Base-by-base conservation (phyloP, 2,797 vertebrate genomes). In the Sebastiscus tertius region DNA sequence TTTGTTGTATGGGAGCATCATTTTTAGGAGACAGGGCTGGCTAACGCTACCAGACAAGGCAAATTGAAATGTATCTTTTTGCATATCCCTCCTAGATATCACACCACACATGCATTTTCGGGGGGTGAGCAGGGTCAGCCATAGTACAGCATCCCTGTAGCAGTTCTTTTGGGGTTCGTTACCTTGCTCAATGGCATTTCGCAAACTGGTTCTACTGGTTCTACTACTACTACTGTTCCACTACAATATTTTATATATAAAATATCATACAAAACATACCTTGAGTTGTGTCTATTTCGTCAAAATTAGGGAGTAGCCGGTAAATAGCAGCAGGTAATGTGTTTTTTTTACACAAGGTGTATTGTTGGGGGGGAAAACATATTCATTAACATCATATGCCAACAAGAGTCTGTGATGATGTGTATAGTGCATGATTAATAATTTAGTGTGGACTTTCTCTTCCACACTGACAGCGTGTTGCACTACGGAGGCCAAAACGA, bases 401-500 rank as follows among this genome's bases (percentile, higher is more conserved):
- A 65, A 66, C 62, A 54, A 14, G 6, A 64, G 58, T 13, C 33
- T 26, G 13, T 13, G 20, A 52, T 14, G 13, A 22, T 22, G 63
- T 49, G 18, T 54, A 27, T 14, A 11, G 24, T 5, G 8, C 9
- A 9, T 54, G 29, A 26, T 65, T 18, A 42, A 69, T 56, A 27
- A 56, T 42, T 42, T 31, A 80, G 36, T 49, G 60, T 24, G 42
- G 54, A 12, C 10, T 52, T 61, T 12, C 6, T 55, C 55, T 49
- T 72, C 18, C 72, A 31, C 39, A 46, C 34, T 13, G 36, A 55
- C 56, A 22, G 46, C 20, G 16, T 77, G 31, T 54, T 54, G 56
- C 20, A 11, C 24, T 12, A 11, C 5, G 1, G 8, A 6, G 67
- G 73, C 73, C 86, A 89, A 93, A 92, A 89, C 81, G 87, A 92